Conservation (phyloP, 2,888 invertebrate genomes). For the Platynereis dumerilii region DNA sequence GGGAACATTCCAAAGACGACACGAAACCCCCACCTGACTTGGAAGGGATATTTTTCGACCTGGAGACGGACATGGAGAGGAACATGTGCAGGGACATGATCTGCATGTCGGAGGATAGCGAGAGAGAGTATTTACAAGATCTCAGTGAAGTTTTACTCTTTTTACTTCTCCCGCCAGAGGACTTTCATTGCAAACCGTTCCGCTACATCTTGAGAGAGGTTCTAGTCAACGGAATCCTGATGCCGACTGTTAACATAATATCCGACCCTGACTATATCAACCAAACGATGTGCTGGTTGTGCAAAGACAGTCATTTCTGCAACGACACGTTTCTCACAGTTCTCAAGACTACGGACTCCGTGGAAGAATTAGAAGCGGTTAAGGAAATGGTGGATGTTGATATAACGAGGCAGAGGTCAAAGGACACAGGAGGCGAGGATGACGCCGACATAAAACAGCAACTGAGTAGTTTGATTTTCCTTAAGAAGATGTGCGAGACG, state of each 20-base stretch:
- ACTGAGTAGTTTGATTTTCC: slow-evolving; percentile 81
- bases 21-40: slow-evolving; percentile 62
- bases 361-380: slow-evolving; percentile 82
- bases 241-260: slow-evolving; percentile 75
- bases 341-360: slow-evolving; percentile 78
- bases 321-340: slow-evolving; percentile 86
- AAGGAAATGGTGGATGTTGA: slow-evolving; percentile 81
- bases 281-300: slow-evolving; percentile 87
- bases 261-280: slow-evolving; percentile 93
- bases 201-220: slow-evolving; percentile 75
- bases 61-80: slow-evolving; percentile 86
- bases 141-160: slow-evolving; percentile 82
- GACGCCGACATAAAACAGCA: slow-evolving; percentile 82
- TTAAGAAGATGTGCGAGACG: slow-evolving; percentile 78
- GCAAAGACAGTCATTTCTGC: slow-evolving; percentile 77
- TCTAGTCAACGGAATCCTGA: slow-evolving; percentile 75
- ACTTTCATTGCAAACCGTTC: slow-evolving; percentile 83
- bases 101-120: slow-evolving; percentile 72
- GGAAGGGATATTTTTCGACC: slow-evolving; percentile 84
- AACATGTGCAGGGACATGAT: slow-evolving; percentile 81
- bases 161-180: slow-evolving; percentile 81
- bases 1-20: slow-evolving; percentile 65
- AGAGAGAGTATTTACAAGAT: slow-evolving; percentile 79
- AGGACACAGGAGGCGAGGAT: slow-evolving; percentile 85
- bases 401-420: slow-evolving; percentile 76